phyloP scores from a whole-genome alignment of 64 coral and sea anemone genomes.

The Montipora capricornis region DNA sequence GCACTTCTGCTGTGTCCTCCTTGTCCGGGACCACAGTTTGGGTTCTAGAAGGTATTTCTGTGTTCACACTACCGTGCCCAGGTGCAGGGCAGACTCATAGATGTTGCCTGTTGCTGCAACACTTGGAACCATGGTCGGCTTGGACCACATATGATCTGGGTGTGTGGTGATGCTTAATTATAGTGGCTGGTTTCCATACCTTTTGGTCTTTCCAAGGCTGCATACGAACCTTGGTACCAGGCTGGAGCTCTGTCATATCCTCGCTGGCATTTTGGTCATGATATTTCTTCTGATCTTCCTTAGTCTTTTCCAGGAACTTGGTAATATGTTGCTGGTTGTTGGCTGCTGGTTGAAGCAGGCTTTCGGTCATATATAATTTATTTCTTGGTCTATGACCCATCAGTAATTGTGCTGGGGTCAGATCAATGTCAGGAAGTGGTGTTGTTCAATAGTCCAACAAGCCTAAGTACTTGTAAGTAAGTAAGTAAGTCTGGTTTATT shows the following conservation, averaged over 20 bases:
- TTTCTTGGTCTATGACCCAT: conserved; percentile 20
- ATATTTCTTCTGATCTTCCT: background rate
- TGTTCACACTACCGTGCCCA: background rate
- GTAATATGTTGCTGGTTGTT: background rate
- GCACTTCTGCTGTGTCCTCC: background rate
- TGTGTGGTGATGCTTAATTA: conserved; percentile 46
- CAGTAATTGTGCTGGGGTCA: conserved; percentile 21
- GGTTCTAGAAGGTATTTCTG: background rate
- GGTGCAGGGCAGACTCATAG: conserved; percentile 17
- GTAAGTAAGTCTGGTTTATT: too few relatives aligned
- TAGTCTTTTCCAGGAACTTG: background rate
- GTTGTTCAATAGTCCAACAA: conserved; percentile 36
- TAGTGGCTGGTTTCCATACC: conserved; percentile 30
- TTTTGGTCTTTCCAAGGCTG: background rate
- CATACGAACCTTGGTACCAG: conserved; percentile 2
- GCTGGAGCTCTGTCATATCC: background rate
- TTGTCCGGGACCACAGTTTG: too few relatives aligned
- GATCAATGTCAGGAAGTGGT: background rate
- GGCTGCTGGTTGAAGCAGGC: background rate
- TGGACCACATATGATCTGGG: conserved; percentile 41
- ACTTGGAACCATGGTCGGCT: background rate
- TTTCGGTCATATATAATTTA: background rate
- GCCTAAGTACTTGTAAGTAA: background rate
- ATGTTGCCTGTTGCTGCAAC: conserved; percentile 20
- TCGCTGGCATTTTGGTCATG: background rate